phyloP scores from a whole-genome alignment of 2,113 vertebrate species.

The Hiodon alosoides region DNA sequence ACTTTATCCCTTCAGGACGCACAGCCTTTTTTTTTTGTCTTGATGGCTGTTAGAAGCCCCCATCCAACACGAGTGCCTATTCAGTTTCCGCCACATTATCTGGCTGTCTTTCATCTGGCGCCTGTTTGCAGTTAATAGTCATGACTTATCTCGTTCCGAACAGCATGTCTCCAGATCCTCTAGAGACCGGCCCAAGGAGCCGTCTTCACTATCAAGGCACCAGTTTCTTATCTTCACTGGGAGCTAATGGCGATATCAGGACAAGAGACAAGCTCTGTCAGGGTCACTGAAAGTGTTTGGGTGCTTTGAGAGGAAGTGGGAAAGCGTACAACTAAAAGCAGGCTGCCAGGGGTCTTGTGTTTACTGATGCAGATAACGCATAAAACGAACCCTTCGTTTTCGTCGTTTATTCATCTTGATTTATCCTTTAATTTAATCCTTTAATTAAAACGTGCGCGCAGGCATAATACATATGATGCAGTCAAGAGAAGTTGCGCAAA shows the following conservation, averaged over 20 bases:
- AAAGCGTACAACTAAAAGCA: too few relatives aligned
- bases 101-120: conserved; percentile 23
- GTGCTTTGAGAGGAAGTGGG: neutral
- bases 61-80: neutral
- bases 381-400: too few relatives aligned
- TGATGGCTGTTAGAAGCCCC: conserved; percentile 8
- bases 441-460: too few relatives aligned
- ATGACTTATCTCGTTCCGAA: conserved; percentile 11
- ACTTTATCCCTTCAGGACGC: neutral
- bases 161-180: neutral
- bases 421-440: too few relatives aligned
- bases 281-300: neutral
- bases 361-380: too few relatives aligned
- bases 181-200: neutral
- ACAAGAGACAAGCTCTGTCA: neutral
- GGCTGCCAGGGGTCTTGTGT: too few relatives aligned
- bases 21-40: neutral
- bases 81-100: conserved; percentile 5
- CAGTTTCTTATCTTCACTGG: neutral
- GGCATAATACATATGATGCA: too few relatives aligned
- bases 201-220: neutral
- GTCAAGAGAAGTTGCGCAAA: too few relatives aligned
- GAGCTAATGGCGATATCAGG: conserved; percentile 1
- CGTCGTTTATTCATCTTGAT: too few relatives aligned
- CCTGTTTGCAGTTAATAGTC: conserved; percentile 1